phyloP scores from a whole-genome alignment of 2,797 vertebrate genomes.

The Acrocephalus scirpaceus region DNA sequence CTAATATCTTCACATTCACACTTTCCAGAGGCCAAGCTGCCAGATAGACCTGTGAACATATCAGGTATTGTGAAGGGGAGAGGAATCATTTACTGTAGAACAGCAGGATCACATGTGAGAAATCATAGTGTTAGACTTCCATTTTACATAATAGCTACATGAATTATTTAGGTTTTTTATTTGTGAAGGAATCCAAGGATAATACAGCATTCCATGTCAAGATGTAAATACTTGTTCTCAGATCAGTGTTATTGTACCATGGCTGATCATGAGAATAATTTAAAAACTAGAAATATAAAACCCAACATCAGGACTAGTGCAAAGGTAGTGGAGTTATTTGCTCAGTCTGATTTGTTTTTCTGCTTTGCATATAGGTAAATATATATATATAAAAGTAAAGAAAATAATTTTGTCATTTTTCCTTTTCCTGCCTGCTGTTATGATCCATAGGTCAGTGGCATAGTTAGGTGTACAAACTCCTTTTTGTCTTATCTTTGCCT shows the following conservation, averaged over 20 bases:
- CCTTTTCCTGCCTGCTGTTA: not conserved
- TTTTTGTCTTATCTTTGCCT: not conserved
- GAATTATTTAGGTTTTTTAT: not conserved
- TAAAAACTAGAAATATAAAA: not conserved
- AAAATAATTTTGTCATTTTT: not conserved
- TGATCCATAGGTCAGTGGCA: not conserved
- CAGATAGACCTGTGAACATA: not conserved
- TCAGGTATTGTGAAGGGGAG: not conserved
- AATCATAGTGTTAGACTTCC: not conserved
- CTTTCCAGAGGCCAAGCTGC: not conserved
- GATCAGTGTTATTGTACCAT: not conserved
- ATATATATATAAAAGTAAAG: not conserved
- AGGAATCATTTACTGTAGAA: not conserved
- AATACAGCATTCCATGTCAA: not conserved
- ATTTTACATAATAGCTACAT: not conserved
- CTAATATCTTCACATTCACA: not conserved
- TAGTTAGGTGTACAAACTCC: not conserved
- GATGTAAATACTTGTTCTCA: not conserved
- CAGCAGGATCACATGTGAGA: not conserved
- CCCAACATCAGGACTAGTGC: not conserved
- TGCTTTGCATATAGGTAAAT: not conserved
- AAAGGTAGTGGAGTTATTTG: not conserved
- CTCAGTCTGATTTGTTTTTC: not conserved
- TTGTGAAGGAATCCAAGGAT: not conserved
- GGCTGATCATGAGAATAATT: not conserved